A percentile compares a stretch with the other conserved stretches of the same genome.
phyloP scores from a whole-genome alignment of 2,113 vertebrate genomes.

The Odobenus rosmarus region DNA sequence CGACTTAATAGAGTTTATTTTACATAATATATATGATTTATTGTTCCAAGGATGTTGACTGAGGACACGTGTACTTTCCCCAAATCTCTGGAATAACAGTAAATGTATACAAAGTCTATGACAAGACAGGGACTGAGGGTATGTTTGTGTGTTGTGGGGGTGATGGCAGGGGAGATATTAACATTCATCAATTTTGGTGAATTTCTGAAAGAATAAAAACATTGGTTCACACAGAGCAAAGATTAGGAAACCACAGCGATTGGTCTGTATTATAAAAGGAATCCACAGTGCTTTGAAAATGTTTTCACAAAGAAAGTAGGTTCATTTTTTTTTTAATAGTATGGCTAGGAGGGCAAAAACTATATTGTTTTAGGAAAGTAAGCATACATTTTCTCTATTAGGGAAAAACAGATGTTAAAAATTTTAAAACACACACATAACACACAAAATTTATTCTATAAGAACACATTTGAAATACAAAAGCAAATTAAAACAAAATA shows the following conservation, averaged over 20 bases:
- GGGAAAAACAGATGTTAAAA: neutral
- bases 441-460: neutral
- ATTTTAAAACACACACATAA: neutral
- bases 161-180: neutral
- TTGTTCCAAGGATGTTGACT: neutral
- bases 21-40: neutral
- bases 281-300: neutral
- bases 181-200: neutral
- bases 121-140: neutral
- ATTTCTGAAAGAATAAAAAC: neutral
- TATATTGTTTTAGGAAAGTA: neutral
- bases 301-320: neutral
- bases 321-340: neutral
- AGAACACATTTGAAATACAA: neutral
- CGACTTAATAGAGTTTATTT: neutral
- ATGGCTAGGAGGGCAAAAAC: neutral
- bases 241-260: neutral
- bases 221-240: neutral
- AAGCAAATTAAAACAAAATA: conserved; percentile 4
- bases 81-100: neutral
- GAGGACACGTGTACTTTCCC: neutral
- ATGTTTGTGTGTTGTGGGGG: neutral
- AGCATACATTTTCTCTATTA: neutral
- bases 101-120: neutral
- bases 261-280: neutral